Conservation (phyloP, 2,888 invertebrate species). For the Thysanoteuthis rhombus region DNA sequence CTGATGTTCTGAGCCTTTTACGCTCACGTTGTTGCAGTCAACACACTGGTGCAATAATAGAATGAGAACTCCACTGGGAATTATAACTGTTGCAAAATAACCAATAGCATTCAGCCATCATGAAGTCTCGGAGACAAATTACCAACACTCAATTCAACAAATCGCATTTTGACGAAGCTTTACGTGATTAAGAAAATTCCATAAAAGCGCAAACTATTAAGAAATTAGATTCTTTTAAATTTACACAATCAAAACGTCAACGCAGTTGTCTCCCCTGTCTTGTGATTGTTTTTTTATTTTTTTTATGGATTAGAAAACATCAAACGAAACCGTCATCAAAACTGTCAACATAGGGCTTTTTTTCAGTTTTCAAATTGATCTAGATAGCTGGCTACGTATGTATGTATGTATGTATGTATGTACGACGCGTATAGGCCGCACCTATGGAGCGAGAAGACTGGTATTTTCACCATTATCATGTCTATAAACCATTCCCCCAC, state of each 20-base stretch:
- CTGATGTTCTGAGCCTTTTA: too few species aligned
- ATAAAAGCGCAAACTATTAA: not conserved
- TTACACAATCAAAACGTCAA: not conserved
- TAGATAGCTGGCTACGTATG: too few species aligned
- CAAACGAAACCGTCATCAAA: too few species aligned
- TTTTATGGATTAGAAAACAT: not conserved
- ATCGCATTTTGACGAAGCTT: not conserved
- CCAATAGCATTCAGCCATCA: not conserved
- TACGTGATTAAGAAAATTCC: not conserved
- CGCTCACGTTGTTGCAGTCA: not conserved
- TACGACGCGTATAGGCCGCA: too few species aligned
- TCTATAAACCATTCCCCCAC: too few species aligned
- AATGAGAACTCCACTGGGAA: not conserved
- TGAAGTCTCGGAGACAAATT: not conserved
- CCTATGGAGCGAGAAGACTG: too few species aligned
- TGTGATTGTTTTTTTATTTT: not conserved
- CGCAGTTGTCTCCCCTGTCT: not conserved
- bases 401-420: too few species aligned
- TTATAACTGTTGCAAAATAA: not conserved
- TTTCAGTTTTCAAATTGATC: too few species aligned
- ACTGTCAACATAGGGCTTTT: too few species aligned
- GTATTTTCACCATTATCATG: too few species aligned
- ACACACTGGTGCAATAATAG: not conserved
- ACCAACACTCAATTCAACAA: not conserved
- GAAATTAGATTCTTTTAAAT: slow-evolving; percentile 12